Base-by-base conservation (phyloP, 2,113 vertebrate species). In the Seriola dumerili region DNA sequence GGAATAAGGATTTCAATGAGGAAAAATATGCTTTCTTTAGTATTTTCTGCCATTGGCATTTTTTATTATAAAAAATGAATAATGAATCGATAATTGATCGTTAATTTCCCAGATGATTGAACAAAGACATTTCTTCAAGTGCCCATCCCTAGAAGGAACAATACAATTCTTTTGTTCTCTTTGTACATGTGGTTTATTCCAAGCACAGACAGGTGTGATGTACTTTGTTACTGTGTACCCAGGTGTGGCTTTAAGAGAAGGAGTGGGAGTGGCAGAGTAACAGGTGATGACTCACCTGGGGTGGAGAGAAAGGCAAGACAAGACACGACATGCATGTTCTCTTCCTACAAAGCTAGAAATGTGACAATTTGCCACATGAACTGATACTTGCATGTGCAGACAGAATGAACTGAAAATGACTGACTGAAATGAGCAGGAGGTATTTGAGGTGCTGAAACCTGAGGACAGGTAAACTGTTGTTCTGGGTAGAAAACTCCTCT, bases 221-320 rank as follows among this genome's bases (percentile, higher is more conserved):
- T 77, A 0, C 58, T 65, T n/a, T 46, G 59, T 78, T 55, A 0
- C 78, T 42, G 66, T 54, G 70, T 50, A 8, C 19, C 38, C 17
- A 58, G 83, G 81, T 79, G 88, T 85, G 79, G 63, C 72, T 71
- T 29, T 57, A 16, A 66, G 34, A 55, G 48, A 19, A 50, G 16
- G 36, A 32, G 11, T 11, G 16, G 61, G 72, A 59, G 61, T 74
- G 80, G 63, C 69, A 36, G 11, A 58, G 36, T 0, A 1, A 54
- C 52, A 86, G 23, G 71, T 17, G 21, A 58, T 85, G 69, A 86
- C 57, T 86, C 83, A 85, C 64, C 40, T 29, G 52, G 42, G 36
- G 6, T 7, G 21, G 40, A 66, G 52, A 76, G 40, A 55, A 36
- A 74, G 2, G 14, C 21, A 38, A n/a, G n/a, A 23, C 72, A 57